Conservation (phyloP, 2,888 invertebrate species). For the Biston stratarius region DNA sequence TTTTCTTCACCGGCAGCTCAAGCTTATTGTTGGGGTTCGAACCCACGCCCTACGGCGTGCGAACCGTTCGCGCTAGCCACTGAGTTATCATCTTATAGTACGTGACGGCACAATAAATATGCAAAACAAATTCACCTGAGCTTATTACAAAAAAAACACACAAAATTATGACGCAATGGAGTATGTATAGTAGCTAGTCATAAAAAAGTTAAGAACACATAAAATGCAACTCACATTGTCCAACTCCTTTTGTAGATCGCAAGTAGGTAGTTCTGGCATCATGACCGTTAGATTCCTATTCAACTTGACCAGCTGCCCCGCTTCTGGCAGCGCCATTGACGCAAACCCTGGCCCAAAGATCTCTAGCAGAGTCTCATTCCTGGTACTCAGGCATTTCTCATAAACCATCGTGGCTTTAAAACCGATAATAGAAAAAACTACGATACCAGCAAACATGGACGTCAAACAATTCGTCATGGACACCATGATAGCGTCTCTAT, state of each 20-base stretch:
- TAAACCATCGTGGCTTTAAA: constrained; percentile 96
- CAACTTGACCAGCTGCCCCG: constrained; percentile 83
- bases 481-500: constrained; percentile 96
- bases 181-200: no score
- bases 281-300: constrained; percentile 86
- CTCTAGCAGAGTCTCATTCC: constrained; percentile 87
- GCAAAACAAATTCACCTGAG: no score
- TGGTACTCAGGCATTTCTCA: constrained; percentile 89
- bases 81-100: no score
- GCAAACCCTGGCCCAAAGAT: constrained; percentile 84
- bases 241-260: constrained; percentile 94
- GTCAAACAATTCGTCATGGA: constrained; percentile 97
- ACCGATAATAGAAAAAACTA: constrained; percentile 98
- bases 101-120: no score
- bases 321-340: constrained; percentile 82
- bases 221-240: constrained; percentile 90
- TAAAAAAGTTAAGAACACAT: no score
- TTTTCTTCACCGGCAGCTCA: no score
- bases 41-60: no score
- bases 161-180: no score
- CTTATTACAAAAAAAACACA: no score
- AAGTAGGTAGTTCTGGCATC: constrained; percentile 90
- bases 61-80: no score
- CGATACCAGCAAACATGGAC: constrained; percentile 98
- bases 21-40: no score